Evolutionary conservation across 2,113 vertebrate genomes (phyloP).

Genomic region (Hylia prasina): DNA sequence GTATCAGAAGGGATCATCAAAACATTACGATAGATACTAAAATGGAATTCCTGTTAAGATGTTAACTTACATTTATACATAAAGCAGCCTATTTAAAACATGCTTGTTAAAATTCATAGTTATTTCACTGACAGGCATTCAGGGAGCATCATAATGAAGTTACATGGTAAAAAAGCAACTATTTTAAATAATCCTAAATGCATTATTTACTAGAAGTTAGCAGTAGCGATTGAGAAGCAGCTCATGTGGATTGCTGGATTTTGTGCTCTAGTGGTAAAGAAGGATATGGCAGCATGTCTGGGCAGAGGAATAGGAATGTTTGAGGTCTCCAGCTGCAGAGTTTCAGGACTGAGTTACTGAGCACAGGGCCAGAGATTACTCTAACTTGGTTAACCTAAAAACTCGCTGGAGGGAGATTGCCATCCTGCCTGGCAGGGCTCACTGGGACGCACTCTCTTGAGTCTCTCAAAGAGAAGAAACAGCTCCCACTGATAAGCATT

Average conservation of each 20-base stretch:
- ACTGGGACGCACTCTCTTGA: not conserved
- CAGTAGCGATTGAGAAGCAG: not conserved
- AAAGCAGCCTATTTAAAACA: constrained; percentile 8
- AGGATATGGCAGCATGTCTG: not conserved
- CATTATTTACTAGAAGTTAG: not conserved
- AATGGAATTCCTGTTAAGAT: constrained; percentile 20
- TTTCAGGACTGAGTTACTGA: constrained; percentile 10
- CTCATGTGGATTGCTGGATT: not conserved
- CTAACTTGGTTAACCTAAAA: not conserved
- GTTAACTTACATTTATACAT: not conserved
- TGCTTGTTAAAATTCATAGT: not conserved
- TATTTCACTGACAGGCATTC: not conserved
- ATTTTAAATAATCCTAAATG: not conserved
- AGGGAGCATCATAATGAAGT: not conserved
- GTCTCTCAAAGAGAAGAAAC: not conserved
- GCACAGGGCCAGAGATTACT: not conserved
- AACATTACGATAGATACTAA: constrained; percentile 42
- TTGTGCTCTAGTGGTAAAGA: constrained; percentile 42
- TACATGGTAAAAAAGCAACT: not conserved
- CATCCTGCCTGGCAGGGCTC: not conserved
- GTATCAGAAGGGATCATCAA: constrained; percentile 43
- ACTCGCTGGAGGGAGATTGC: not conserved
- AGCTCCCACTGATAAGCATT: not conserved
- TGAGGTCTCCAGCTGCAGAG: not conserved
- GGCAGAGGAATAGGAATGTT: not conserved